A percentile compares a stretch with the other conserved stretches of the same genome.
phyloP scores from a whole-genome alignment of 1,140 invertebrate genomes.

The Apis dorsata region DNA sequence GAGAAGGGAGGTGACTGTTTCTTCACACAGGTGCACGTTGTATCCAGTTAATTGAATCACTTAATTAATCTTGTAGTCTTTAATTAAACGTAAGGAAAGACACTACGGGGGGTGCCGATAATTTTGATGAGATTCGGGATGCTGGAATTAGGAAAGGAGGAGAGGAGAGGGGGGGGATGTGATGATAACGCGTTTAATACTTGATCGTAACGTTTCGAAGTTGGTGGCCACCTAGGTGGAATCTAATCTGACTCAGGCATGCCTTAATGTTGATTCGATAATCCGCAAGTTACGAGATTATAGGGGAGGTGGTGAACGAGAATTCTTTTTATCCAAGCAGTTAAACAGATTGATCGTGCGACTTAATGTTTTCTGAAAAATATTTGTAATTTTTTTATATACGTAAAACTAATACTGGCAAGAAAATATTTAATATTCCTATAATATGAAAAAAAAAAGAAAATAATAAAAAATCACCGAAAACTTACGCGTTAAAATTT shows the following conservation, averaged over 20 bases:
- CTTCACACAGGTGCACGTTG: constrained; percentile 7
- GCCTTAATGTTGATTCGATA: background rate
- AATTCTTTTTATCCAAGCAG: no score
- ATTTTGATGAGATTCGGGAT: constrained; percentile 11
- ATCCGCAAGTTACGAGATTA: background rate
- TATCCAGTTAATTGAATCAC: constrained; percentile 27
- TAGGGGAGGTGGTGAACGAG: no score
- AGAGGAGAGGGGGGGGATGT: background rate
- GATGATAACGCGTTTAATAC: constrained; percentile 6
- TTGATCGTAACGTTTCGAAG: background rate
- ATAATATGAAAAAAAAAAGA: no score
- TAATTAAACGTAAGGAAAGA: constrained; percentile 22
- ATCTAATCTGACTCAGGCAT: background rate
- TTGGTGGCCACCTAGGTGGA: background rate
- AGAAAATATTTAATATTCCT: no score
- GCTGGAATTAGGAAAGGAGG: background rate
- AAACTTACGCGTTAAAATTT: no score
- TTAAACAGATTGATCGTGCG: no score
- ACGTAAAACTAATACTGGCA: no score
- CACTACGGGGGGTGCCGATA: background rate
- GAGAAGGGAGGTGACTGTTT: background rate
- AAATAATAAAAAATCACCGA: no score
- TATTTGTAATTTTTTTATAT: no score
- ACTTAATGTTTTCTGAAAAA: no score
- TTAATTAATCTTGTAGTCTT: constrained; percentile 34